Base-by-base conservation (phyloP, 1,140 invertebrate species). In the Sitophilus oryzae region DNA sequence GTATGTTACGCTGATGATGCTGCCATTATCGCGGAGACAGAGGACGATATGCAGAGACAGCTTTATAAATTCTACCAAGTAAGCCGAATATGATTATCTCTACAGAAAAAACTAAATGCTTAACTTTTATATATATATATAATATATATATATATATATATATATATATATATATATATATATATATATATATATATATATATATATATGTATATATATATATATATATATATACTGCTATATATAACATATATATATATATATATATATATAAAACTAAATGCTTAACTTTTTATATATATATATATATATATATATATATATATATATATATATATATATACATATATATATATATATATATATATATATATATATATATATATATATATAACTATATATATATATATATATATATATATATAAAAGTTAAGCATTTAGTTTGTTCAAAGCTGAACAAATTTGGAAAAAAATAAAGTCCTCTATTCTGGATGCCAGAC, bases 51-150 rank as follows among this genome's bases (percentile, higher is more conserved):
- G n/a, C n/a, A n/a, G n/a, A n/a, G n/a, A n/a, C n/a, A n/a, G n/a
- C n/a, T n/a, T n/a, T n/a, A n/a, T n/a, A n/a, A n/a, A n/a, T n/a
- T n/a, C n/a, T n/a, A n/a, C n/a, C n/a, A n/a, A n/a, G n/a, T n/a
- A n/a, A n/a, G n/a, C n/a, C n/a, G n/a, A n/a, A n/a, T n/a, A n/a
- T n/a, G n/a, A n/a, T n/a, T n/a, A n/a, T n/a, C n/a, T n/a, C n/a
- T n/a, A n/a, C n/a, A n/a, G n/a, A n/a, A n/a, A n/a, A n/a, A n/a
- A n/a, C n/a, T n/a, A n/a, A n/a, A n/a, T n/a, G n/a, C n/a, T n/a
- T n/a, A n/a, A n/a, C n/a, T n/a, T n/a, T n/a, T 37, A 37, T 37
- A 37, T 37, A 37, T 37, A 37, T 37, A 37, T 37, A 37, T 37
- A 37, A 37, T 37, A 37, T 37, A 37, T 37, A 37, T 37, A 37